These are phyloP conservation scores for Blomia tropicalis DNA, from an alignment of 2,888 invertebrate species.

Conservation along the genomic window DNA sequence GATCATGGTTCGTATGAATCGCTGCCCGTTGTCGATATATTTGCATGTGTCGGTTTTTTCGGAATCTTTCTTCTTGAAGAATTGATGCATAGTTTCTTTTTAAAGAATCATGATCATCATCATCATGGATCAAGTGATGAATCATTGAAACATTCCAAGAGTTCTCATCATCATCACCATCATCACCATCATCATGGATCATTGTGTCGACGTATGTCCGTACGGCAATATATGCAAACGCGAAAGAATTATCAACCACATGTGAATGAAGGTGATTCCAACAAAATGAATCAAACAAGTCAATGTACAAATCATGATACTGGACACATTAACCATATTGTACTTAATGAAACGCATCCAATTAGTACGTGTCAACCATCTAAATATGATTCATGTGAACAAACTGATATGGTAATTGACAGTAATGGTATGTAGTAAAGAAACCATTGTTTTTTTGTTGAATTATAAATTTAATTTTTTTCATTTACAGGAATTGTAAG, in stretches of 20 bases:
- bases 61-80: slow-evolving; percentile 62
- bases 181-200: too few species aligned
- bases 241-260: background rate
- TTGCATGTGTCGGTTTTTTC: slow-evolving; percentile 59
- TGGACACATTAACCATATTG: background rate
- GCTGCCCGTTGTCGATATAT: slow-evolving; percentile 50
- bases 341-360: background rate
- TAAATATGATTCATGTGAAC: background rate
- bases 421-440: slow-evolving; percentile 1
- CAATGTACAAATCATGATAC: background rate
- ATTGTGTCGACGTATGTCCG: background rate
- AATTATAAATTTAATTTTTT: background rate
- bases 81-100: slow-evolving; percentile 51
- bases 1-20: slow-evolving; percentile 33
- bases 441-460: background rate
- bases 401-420: background rate
- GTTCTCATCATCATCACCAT: background rate
- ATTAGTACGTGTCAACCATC: background rate
- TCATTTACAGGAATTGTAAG: background rate
- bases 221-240: background rate
- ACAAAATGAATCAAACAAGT: background rate
- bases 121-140: background rate
- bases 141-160: background rate
- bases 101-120: slow-evolving; percentile 13
- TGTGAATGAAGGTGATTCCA: background rate